Percentiles rank a stretch among this genome's conserved stretches.
phyloP scores from a whole-genome alignment of 92 coral and sea anemone species.

The Phymanthus crucifer region DNA sequence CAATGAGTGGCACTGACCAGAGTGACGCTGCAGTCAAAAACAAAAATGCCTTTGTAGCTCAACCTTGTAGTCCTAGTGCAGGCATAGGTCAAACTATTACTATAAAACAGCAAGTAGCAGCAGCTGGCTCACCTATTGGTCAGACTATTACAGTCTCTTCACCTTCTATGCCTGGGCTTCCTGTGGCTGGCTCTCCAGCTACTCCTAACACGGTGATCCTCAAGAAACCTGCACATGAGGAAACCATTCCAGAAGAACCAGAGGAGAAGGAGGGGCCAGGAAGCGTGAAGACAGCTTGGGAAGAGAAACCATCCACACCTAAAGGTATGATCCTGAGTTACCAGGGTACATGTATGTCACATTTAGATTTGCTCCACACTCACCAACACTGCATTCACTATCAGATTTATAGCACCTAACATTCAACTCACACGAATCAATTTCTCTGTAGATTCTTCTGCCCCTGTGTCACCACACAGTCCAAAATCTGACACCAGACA shows the following conservation, averaged over 20 bases:
- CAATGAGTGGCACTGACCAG: conserved; percentile 51
- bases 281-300: conserved; percentile 88
- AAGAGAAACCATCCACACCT: conserved; percentile 45
- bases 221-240: conserved; percentile 40
- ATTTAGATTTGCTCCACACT: not conserved
- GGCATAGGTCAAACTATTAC: conserved; percentile 35
- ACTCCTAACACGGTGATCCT: conserved; percentile 69
- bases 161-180: conserved; percentile 29
- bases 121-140: conserved; percentile 67
- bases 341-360: not conserved
- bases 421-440: not conserved
- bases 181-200: conserved; percentile 50
- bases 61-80: not conserved
- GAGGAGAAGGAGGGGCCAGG: conserved; percentile 40
- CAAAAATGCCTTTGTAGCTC: conserved; percentile 22
- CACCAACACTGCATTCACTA: not conserved
- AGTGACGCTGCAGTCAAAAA: conserved; percentile 54
- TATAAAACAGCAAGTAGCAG: conserved; percentile 22
- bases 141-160: conserved; percentile 75
- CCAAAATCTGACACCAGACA: conserved; percentile 56
- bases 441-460: conserved; percentile 11
- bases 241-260: conserved; percentile 32
- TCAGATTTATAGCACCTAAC: not conserved
- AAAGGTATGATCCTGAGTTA: conserved; percentile 43
- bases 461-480: conserved; percentile 33